Evolutionary conservation across 2,888 invertebrate species (phyloP).

Genomic region (Erebia aethiops): DNA sequence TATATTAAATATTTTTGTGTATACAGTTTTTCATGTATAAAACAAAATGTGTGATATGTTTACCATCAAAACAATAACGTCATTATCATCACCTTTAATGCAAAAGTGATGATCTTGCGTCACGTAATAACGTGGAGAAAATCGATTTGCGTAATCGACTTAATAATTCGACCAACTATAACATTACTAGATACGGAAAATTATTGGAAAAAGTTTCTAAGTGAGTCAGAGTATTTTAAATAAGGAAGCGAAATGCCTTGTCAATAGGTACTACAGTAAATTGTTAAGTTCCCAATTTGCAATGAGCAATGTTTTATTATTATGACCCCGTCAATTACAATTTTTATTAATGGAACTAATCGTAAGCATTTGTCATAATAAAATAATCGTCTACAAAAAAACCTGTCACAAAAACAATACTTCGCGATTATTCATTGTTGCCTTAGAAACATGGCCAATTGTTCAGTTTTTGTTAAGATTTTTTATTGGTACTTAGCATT

Average conservation of each 20-base stretch:
- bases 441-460: slow-evolving; percentile 28
- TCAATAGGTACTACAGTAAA: not conserved
- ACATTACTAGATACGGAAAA: too few relatives aligned
- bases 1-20: too few relatives aligned
- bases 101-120: too few relatives aligned
- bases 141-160: too few relatives aligned
- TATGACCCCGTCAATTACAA: slow-evolving; percentile 27
- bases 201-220: too few relatives aligned
- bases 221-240: not conserved
- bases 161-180: too few relatives aligned
- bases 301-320: slow-evolving; percentile 12
- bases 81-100: too few relatives aligned
- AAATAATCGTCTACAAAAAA: slow-evolving; percentile 26
- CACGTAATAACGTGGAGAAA: too few relatives aligned
- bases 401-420: slow-evolving; percentile 29
- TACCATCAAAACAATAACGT: too few relatives aligned
- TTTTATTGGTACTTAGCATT: slow-evolving; percentile 21
- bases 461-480: slow-evolving; percentile 25
- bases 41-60: too few relatives aligned
- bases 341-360: slow-evolving; percentile 30
- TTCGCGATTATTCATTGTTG: slow-evolving; percentile 29
- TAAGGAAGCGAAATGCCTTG: not conserved
- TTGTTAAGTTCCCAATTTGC: slow-evolving; percentile 9
- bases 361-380: slow-evolving; percentile 33
- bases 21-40: too few relatives aligned